A percentile compares a stretch with the other conserved stretches of the same genome.
phyloP scores from a whole-genome alignment of 2,797 vertebrate genomes.

The Adelosebastes latens region DNA sequence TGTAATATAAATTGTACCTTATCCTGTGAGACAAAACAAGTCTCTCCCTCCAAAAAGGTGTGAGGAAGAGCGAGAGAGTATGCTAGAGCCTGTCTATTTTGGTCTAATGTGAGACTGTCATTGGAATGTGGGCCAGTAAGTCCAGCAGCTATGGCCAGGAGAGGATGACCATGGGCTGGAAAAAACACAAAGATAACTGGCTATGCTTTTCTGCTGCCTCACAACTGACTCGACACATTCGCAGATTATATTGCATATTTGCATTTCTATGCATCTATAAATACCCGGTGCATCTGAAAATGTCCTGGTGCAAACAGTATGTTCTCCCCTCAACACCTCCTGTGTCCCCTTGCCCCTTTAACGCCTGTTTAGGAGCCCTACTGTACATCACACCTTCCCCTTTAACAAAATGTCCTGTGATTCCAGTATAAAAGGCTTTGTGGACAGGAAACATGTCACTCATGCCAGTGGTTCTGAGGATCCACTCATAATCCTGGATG shows the following conservation, averaged over 20 bases:
- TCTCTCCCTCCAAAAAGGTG: slow-evolving; percentile 38
- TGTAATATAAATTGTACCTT: slow-evolving; percentile 38
- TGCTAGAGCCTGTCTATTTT: slow-evolving; percentile 48
- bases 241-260: slow-evolving; percentile 58
- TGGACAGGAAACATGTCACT: slow-evolving; percentile 44
- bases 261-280: slow-evolving; percentile 61
- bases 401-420: slow-evolving; percentile 62
- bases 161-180: slow-evolving; percentile 33
- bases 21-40: slow-evolving; percentile 52
- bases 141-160: slow-evolving; percentile 35
- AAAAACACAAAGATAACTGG: slow-evolving; percentile 13
- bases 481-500: slow-evolving; percentile 47
- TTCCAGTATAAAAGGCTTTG: slow-evolving; percentile 46
- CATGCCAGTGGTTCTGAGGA: slow-evolving; percentile 44
- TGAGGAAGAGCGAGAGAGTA: slow-evolving; percentile 6
- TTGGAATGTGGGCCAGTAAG: slow-evolving; percentile 52
- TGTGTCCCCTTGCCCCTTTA: slow-evolving; percentile 17
- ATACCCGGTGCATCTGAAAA: slow-evolving; percentile 54
- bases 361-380: slow-evolving; percentile 22
- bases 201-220: slow-evolving; percentile 33
- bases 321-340: slow-evolving; percentile 8
- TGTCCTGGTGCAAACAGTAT: slow-evolving; percentile 17
- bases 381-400: slow-evolving; percentile 46
- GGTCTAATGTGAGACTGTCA: slow-evolving; percentile 51
- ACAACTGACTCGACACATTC: slow-evolving; percentile 37